A percentile compares a stretch with the other conserved stretches of the same genome.
Conservation (phyloP, 2,797 vertebrate genomes). For the Novumbra hubbsi region DNA sequence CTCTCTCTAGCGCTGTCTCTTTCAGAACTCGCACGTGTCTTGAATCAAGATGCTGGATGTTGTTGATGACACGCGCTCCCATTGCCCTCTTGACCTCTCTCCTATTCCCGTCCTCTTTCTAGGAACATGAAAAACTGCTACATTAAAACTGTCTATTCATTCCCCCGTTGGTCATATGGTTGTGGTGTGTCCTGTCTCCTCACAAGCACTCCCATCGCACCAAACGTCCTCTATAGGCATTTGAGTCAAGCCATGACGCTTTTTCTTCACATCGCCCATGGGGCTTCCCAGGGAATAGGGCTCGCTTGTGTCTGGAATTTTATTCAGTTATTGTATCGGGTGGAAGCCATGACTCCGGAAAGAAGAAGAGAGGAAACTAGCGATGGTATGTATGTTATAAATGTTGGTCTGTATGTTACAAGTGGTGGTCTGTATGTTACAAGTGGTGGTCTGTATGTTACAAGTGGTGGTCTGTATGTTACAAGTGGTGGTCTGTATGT, state of each 20-base stretch:
- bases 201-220: no score
- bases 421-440: background rate
- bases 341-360: background rate
- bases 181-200: no score
- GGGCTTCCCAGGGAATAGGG: background rate
- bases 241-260: no score
- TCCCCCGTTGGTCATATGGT: no score
- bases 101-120: background rate
- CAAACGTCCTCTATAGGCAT: no score
- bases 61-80: conserved; percentile 47
- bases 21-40: conserved; percentile 15
- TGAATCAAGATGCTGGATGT: conserved; percentile 59
- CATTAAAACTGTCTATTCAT: background rate
- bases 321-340: background rate
- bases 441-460: background rate
- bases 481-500: background rate
- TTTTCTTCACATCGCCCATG: no score
- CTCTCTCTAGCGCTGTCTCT: conserved; percentile 14
- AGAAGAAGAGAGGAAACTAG: background rate
- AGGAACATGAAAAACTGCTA: background rate
- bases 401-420: background rate
- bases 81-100: conserved; percentile 59
- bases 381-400: no score
- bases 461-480: background rate
- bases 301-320: background rate